Evolutionary conservation across 1,140 invertebrate genomes (phyloP).

Genomic region (Cydia strobilella): DNA sequence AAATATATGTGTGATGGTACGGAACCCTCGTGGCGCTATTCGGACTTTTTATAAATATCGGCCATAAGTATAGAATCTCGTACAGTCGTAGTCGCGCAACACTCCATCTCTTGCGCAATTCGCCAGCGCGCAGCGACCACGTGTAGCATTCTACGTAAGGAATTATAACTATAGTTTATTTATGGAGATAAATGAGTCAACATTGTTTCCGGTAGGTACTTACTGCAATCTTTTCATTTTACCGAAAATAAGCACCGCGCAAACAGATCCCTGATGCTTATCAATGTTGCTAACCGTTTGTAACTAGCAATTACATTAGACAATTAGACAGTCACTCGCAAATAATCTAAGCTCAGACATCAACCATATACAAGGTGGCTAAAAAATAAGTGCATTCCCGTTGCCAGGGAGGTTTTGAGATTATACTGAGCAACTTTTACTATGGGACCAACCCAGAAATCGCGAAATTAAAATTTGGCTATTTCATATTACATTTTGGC

Average conservation of each 20-base stretch:
- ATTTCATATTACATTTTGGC: no score
- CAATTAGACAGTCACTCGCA: background rate
- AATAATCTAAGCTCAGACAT: background rate
- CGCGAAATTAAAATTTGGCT: no score
- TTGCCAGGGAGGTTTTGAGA: no score
- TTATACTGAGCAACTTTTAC: no score
- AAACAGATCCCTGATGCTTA: background rate
- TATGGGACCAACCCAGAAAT: no score
- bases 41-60: no score
- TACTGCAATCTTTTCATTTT: conserved; percentile 2
- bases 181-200: background rate
- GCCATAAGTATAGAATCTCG: background rate
- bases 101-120: conserved; percentile 4
- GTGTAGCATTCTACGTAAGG: background rate
- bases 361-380: no score
- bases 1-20: no score
- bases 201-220: background rate
- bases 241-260: background rate
- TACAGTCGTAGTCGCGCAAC: background rate
- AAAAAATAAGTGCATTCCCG: no score
- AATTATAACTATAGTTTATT: background rate
- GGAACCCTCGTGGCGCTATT: no score
- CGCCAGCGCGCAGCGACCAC: background rate
- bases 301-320: background rate
- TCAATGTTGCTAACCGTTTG: background rate